Evolutionary conservation across 37 sponge, comb jelly and placozoan genomes (phyloP).

Genomic region (Cladorhizidae sp.): DNA sequence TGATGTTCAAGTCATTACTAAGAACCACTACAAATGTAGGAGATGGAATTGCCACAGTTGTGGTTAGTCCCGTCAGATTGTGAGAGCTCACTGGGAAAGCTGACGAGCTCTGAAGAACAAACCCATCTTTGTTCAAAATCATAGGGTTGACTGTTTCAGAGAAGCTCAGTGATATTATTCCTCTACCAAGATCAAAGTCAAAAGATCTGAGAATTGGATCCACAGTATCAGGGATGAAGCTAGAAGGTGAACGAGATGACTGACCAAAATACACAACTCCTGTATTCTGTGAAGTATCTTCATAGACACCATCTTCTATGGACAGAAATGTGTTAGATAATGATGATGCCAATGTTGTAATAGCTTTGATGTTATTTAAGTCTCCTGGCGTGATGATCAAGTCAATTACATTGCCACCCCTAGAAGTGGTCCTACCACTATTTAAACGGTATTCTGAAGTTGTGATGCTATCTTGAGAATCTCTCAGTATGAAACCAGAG

Average conservation of each 20-base stretch:
- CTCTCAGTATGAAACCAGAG: slow-evolving; percentile 40
- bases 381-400: slow-evolving; percentile 47
- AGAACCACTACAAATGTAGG: slow-evolving; percentile 29
- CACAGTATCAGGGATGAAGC: slow-evolving; percentile 62
- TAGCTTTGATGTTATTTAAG: slow-evolving; percentile 75
- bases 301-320: slow-evolving; percentile 33
- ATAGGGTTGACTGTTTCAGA: slow-evolving; percentile 79
- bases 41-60: slow-evolving; percentile 23
- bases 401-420: slow-evolving; percentile 54
- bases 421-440: slow-evolving; percentile 45
- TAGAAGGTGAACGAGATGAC: slow-evolving; percentile 2
- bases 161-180: slow-evolving; percentile 61
- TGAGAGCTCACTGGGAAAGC: slow-evolving; percentile 50
- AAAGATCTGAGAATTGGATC: slow-evolving; percentile 62
- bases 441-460: slow-evolving; percentile 37
- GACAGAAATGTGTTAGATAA: slow-evolving; percentile 62
- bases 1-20: slow-evolving; percentile 50
- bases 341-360: slow-evolving; percentile 48
- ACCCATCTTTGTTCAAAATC: slow-evolving; percentile 42
- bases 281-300: slow-evolving; percentile 65
- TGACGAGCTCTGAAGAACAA: slow-evolving; percentile 76
- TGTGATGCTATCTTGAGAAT: background rate
- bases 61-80: slow-evolving; percentile 19
- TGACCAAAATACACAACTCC: slow-evolving; percentile 12
- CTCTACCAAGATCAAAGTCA: slow-evolving; percentile 65